phyloP scores from a whole-genome alignment of 2,113 vertebrate species.

The Pogonocichla stellata region DNA sequence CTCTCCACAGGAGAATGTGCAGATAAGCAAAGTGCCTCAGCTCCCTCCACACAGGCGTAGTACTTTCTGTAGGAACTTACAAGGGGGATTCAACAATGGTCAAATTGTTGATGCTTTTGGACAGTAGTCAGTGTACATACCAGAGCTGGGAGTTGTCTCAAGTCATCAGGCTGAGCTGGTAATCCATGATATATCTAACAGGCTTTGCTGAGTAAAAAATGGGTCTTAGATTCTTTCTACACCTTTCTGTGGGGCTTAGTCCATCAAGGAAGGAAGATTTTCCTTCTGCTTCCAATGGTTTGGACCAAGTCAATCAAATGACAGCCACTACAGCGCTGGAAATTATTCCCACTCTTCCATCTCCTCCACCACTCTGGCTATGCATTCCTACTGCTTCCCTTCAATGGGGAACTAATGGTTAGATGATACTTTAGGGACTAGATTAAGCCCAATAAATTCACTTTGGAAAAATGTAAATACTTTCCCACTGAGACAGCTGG shows the following conservation, averaged over 20 bases:
- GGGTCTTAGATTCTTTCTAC: background rate
- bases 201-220: background rate
- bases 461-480: background rate
- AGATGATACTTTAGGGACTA: background rate
- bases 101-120: background rate
- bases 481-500: background rate
- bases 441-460: background rate
- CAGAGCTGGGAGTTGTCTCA: background rate
- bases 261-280: background rate
- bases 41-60: background rate
- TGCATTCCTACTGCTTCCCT: background rate
- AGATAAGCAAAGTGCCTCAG: background rate
- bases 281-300: background rate
- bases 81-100: background rate
- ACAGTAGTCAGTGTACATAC: background rate
- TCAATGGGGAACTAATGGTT: background rate
- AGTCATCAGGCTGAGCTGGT: background rate
- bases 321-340: background rate
- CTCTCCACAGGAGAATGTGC: background rate
- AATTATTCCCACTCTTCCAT: background rate
- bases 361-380: background rate
- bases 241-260: background rate
- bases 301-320: background rate
- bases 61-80: background rate
- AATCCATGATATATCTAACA: background rate